Evolutionary conservation across 2,113 vertebrate genomes (phyloP).

Genomic region (Chaenocephalus aceratus): DNA sequence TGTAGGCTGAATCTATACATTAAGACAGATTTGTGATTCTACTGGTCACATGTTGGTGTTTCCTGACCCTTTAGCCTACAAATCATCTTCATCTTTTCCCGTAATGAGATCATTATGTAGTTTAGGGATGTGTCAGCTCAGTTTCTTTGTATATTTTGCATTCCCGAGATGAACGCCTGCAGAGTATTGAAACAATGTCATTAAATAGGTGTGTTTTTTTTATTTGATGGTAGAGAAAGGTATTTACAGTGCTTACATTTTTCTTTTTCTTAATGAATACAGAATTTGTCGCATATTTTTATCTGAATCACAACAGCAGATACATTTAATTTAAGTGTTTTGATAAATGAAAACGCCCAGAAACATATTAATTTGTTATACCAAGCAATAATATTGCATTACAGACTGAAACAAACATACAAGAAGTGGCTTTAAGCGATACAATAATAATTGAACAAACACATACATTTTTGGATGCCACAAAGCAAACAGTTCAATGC

Average conservation of each 20-base stretch:
- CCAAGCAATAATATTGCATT: too few species aligned
- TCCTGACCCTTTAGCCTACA: neutral
- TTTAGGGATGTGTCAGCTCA: neutral
- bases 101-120: conserved; percentile 3
- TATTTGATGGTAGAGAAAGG: neutral
- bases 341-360: too few species aligned
- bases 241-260: neutral
- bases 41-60: conserved; percentile 10
- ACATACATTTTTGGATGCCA: neutral
- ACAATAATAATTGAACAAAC: conserved; percentile 15
- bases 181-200: neutral
- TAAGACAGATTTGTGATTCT: conserved; percentile 34
- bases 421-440: neutral
- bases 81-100: conserved; percentile 8
- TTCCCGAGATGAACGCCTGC: neutral
- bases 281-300: neutral
- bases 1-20: conserved; percentile 23
- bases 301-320: neutral
- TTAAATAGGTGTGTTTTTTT: conserved; percentile 17
- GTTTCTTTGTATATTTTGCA: conserved; percentile 4
- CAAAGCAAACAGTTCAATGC: conserved; percentile 25
- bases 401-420: neutral
- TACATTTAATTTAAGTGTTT: neutral
- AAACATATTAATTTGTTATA: too few species aligned
- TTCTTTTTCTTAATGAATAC: neutral